phyloP scores from a whole-genome alignment of 2,113 vertebrate species.

The Coregonus clupeaformis region DNA sequence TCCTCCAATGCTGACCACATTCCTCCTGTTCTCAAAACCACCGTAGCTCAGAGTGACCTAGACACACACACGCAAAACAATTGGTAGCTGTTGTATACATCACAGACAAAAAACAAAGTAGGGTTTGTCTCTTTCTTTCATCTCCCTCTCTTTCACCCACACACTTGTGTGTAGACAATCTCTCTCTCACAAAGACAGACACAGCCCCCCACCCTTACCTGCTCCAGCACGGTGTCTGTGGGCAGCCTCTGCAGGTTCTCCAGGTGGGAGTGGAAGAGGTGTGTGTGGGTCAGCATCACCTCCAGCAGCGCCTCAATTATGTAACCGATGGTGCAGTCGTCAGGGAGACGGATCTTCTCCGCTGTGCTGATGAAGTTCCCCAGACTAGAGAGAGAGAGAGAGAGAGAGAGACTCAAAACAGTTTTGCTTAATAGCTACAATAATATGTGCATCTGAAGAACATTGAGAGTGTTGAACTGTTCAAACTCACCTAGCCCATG shows the following conservation, averaged over 20 bases:
- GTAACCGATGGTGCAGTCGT: constrained; percentile 95
- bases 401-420: neutral
- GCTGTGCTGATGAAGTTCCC: constrained; percentile 97
- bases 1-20: constrained; percentile 84
- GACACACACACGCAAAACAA: constrained; percentile 7
- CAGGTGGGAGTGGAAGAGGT: constrained; percentile 93
- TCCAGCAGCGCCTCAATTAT: constrained; percentile 94
- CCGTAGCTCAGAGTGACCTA: constrained; percentile 97
- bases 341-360: constrained; percentile 91
- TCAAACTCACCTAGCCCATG: constrained; percentile 89
- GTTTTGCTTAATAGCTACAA: neutral
- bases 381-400: constrained; percentile 72
- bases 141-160: neutral
- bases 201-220: constrained; percentile 72
- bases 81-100: neutral
- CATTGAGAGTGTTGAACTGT: neutral
- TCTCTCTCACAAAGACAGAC: neutral
- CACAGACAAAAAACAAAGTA: neutral
- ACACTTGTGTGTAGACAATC: neutral
- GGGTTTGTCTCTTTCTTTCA: neutral
- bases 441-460: neutral
- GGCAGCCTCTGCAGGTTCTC: constrained; percentile 88
- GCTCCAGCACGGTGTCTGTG: constrained; percentile 71
- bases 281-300: constrained; percentile 81
- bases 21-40: constrained; percentile 88